Base-by-base conservation (phyloP, 2,797 vertebrate species). In the Prionace glauca region DNA sequence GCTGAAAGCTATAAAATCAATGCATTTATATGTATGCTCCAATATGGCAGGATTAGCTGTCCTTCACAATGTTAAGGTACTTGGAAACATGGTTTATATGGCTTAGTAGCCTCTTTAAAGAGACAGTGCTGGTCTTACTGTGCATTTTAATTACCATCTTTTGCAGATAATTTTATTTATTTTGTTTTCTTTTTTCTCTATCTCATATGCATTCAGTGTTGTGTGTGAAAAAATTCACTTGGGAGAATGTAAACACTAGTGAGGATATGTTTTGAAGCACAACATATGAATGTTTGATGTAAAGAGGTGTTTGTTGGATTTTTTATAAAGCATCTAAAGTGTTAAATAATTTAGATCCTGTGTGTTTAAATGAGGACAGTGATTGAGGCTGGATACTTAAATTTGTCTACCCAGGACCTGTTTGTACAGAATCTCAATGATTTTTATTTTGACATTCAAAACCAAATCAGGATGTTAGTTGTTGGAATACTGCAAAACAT, bases 111-210 rank as follows among this genome's bases (percentile, higher is more conserved):
- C 69, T 50, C 72, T 95, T 72, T 91, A 56, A 95, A 95, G 93
- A 74, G n/a, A 95, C 93, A 95, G 69, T 95, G 36, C 71, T 95
- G 93, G 93, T 95, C 69, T 95, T 95, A 95, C 67, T 95, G 69
- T 94, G 69, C 93, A 74, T 95, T 95, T 95, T 95, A 95, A 56
- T 50, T 94, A 69, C 71, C 77, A 77, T 95, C 29, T 95, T 95
- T 74, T 74, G 71, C 93, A 56, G 93, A 77, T 74, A 32, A 69
- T 93, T 71, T 94, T 95, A 74, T 95, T 95, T 95, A 50, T 92
- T 92, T 60, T 92, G 56, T 65, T 29, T 94, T 72, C 26, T 22
- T 67, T 50, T 26, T 94, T 50, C 71, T 72, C 41, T 12, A 32
- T 94, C 12, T 95, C 72, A 29, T 69, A 29, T 69, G 26, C 20